Conservation (phyloP, 30 jellyfish, hydroid and myxozoan species). For the Phacellophora camtschatica region DNA sequence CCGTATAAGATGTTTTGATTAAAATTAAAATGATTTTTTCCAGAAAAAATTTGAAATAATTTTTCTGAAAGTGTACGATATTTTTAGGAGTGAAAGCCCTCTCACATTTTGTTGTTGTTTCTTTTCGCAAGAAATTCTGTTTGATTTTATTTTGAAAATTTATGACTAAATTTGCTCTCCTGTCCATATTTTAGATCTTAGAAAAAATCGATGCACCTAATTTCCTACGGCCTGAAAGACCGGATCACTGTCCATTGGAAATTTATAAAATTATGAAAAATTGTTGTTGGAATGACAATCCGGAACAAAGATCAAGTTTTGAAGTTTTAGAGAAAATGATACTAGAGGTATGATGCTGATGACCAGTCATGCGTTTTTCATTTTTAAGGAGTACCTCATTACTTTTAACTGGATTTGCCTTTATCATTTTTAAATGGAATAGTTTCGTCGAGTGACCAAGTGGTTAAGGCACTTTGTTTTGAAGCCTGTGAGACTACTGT, state of each 20-base stretch:
- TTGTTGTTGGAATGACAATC: constrained; percentile 83
- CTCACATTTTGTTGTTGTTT: too few species aligned
- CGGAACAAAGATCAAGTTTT: constrained; percentile 78
- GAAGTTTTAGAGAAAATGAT: constrained; percentile 64
- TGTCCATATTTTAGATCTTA: constrained; percentile 51
- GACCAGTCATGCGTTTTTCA: background rate
- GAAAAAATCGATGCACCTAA: constrained; percentile 89
- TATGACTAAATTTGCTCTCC: background rate
- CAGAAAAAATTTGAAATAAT: too few species aligned
- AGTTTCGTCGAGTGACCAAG: too few species aligned
- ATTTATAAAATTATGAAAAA: constrained; percentile 60
- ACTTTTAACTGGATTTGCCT: background rate
- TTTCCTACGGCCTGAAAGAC: constrained; percentile 78
- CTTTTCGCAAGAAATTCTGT: background rate
- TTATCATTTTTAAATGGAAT: too few species aligned
- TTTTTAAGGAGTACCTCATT: background rate
- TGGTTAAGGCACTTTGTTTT: background rate
- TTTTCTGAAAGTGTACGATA: too few species aligned
- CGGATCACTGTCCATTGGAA: constrained; percentile 82
- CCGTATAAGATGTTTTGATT: too few species aligned
- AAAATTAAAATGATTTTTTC: too few species aligned
- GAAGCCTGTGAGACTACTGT: too few species aligned
- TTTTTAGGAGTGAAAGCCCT: too few species aligned
- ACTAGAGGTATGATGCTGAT: constrained; percentile 48
- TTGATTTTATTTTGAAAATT: too few species aligned